These are phyloP conservation scores for Melanotaenia nigrans DNA, from an alignment of 2,797 vertebrate genomes.

Conservation along the genomic window DNA sequence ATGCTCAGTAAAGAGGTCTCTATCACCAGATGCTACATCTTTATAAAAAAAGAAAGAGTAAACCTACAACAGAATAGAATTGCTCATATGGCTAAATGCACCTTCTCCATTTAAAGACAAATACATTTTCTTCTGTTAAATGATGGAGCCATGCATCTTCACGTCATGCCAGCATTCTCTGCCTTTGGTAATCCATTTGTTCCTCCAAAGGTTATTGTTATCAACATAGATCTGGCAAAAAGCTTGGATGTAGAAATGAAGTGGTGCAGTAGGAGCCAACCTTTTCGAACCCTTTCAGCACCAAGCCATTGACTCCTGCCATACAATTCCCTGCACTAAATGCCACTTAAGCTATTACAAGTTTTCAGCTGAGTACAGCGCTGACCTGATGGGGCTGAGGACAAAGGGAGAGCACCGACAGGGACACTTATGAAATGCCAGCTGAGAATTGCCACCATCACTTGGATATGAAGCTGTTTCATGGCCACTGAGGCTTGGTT, in stretches of 20 bases:
- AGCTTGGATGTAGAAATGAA: slow-evolving; percentile 78
- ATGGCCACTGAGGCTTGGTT: slow-evolving; percentile 48
- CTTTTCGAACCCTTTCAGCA: slow-evolving; percentile 79
- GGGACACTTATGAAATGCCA: slow-evolving; percentile 81
- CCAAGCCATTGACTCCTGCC: slow-evolving; percentile 81
- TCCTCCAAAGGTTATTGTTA: slow-evolving; percentile 83
- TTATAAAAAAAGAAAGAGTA: slow-evolving; percentile 1
- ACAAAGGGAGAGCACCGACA: slow-evolving; percentile 75
- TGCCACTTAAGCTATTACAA: slow-evolving; percentile 87
- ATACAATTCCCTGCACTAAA: slow-evolving; percentile 82
- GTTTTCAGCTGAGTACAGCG: slow-evolving; percentile 78
- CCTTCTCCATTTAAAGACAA: slow-evolving; percentile 33
- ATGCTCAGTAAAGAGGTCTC: slow-evolving; percentile 21
- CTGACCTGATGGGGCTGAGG: slow-evolving; percentile 76
- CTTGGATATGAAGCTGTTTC: slow-evolving; percentile 59
- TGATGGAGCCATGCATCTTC: slow-evolving; percentile 50
- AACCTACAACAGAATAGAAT: slow-evolving; percentile 1
- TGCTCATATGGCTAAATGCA: slow-evolving; percentile 7
- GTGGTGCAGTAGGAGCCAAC: slow-evolving; percentile 77
- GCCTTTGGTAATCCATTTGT: slow-evolving; percentile 77
- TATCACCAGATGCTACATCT: slow-evolving; percentile 34
- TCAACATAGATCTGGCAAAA: slow-evolving; percentile 73
- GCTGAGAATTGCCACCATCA: slow-evolving; percentile 61
- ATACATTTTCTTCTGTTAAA: slow-evolving; percentile 42
- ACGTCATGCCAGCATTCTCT: slow-evolving; percentile 59